Evolutionary conservation across 2,113 vertebrate species (phyloP), one percentile per base, ranked within the genome.

Genomic region (Labeo rohita): DNA sequence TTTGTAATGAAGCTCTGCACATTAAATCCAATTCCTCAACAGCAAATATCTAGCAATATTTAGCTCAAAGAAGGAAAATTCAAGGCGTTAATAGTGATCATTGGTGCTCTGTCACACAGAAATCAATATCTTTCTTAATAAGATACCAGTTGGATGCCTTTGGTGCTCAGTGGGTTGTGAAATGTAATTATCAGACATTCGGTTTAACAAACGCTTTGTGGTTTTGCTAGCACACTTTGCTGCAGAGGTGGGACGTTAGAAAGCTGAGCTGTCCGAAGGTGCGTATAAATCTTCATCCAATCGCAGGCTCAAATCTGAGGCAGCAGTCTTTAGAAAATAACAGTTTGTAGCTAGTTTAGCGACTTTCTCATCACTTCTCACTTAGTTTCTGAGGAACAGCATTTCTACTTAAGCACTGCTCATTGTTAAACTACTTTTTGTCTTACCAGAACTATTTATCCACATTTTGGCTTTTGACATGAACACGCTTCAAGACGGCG

Each of bases 361-460:
- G 75, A 50, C 79, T 88, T 83, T 85, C 79, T 73, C 81, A n/a
- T 73, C 56, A 13, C 88, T 80, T 72, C 68, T 23, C 11, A 1
- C 21, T 54, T 39, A 34, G 23, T 54, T 76, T 34, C 39, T 73
- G 39, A 45, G 18, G 8, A 45, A 13, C 12, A 52, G 3, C 12
- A 34, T 54, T 39, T 63, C 3, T n/a, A 16, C 11, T 61, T 8
- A 7, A 11, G 15, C 6, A 36, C 8, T 11, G 10, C 34, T 15
- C 49, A 36, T 52, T 77, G 36, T 77, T 54, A 2, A 54, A 10
- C 7, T 16, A 9, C 74, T 9, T 52, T 50, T 76, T n/a, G 6
- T 56, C 13, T 54, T 77, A 43, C 11, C 74, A 34, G 13, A 36
- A 59, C 43, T 23, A 74, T 23, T 13, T 63, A n/a, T 61, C 36